Conservation (phyloP, 2,888 invertebrate species). For the Leptopterna dolabrata region DNA sequence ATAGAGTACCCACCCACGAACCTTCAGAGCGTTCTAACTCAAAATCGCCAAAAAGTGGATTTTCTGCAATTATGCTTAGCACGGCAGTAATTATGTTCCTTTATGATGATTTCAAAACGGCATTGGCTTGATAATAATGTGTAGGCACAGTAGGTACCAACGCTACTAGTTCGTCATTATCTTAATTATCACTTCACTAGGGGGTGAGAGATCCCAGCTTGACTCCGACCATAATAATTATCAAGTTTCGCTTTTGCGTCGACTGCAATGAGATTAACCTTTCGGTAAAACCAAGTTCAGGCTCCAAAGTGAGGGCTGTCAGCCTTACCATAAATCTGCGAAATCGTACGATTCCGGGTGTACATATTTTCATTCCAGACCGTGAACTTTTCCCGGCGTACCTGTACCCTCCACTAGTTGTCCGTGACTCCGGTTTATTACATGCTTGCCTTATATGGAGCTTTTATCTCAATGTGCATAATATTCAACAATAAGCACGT, state of each 20-base stretch:
- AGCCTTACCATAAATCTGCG: conserved; percentile 41
- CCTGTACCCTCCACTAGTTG: conserved; percentile 27
- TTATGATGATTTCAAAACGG: too few relatives aligned
- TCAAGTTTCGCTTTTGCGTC: not conserved
- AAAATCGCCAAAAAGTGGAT: too few relatives aligned
- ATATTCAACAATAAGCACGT: conserved; percentile 52
- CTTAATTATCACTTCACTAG: not conserved
- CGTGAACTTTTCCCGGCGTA: conserved; percentile 39
- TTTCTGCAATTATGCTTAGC: too few relatives aligned
- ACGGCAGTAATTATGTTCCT: too few relatives aligned
- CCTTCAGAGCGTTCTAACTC: too few relatives aligned
- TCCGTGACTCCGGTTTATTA: conserved; percentile 46
- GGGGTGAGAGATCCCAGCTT: not conserved
- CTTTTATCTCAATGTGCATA: conserved; percentile 51
- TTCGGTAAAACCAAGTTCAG: conserved; percentile 8
- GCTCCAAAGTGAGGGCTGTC: conserved; percentile 47
- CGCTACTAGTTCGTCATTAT: not conserved
- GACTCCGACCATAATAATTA: not conserved
- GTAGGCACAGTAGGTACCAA: not conserved
- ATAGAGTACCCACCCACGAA: too few relatives aligned
- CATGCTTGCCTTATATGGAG: conserved; percentile 36
- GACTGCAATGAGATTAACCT: conserved; percentile 45
- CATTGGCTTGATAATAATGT: too few relatives aligned
- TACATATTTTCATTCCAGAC: conserved; percentile 39
- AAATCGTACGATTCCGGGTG: conserved; percentile 47